Evolutionary conservation across 2,888 invertebrate species (phyloP).

Genomic region (Capitulum mitella): DNA sequence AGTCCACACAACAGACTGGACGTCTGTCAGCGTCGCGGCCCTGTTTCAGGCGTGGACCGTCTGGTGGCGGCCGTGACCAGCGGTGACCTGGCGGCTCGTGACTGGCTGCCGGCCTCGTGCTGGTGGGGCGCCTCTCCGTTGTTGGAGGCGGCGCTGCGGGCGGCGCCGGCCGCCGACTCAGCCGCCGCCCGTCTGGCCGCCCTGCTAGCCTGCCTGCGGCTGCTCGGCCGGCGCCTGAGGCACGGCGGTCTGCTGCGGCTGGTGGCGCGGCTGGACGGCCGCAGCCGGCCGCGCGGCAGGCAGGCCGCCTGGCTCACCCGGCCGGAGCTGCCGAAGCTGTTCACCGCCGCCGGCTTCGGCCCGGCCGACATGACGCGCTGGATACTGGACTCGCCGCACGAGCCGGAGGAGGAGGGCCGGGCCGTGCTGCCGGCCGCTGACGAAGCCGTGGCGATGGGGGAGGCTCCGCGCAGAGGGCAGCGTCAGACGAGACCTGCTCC

Average conservation of each 20-base stretch:
- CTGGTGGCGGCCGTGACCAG: not conserved
- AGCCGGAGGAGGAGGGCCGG: not conserved
- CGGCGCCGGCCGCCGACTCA: not conserved
- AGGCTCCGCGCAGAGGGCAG: no score
- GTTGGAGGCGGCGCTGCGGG: not conserved
- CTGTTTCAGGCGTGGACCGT: not conserved
- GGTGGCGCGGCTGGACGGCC: not conserved
- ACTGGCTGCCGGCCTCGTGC: not conserved
- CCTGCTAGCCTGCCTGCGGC: not conserved
- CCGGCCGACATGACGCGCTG: constrained; percentile 13
- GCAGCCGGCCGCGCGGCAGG: no score
- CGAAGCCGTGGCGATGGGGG: not conserved
- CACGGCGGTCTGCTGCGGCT: not conserved
- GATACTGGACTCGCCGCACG: not conserved
- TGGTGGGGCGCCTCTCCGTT: constrained; percentile 1
- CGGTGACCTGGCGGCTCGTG: not conserved
- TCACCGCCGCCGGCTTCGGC: not conserved
- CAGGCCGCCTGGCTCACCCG: not conserved
- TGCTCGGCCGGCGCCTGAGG: not conserved
- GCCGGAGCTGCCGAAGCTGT: constrained; percentile 2
- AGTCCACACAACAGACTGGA: no score
- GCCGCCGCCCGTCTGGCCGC: not conserved
- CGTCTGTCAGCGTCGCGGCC: no score
- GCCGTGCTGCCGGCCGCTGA: not conserved
- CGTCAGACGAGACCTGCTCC: no score